Conservation (phyloP, 2,888 invertebrate species). For the Athalia rosae region DNA sequence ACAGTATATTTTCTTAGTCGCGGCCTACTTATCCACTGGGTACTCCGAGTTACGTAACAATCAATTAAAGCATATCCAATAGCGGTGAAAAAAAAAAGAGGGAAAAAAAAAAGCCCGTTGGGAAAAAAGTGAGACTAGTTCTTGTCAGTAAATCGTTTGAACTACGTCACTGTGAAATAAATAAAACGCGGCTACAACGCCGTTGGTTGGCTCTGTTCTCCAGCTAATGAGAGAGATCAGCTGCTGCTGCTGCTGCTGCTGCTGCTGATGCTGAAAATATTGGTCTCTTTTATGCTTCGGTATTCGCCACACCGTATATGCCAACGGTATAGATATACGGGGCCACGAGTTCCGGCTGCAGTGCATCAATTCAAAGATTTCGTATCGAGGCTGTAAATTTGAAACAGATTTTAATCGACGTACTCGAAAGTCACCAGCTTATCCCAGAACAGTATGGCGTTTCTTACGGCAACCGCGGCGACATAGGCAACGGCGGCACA, state of each 20-base stretch:
- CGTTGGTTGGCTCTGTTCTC: conserved; percentile 43
- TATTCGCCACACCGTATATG: conserved; percentile 16
- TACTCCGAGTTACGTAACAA: conserved; percentile 30
- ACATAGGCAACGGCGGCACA: too few species aligned
- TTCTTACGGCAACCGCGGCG: conserved; percentile 19
- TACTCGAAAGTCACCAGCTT: conserved; percentile 48
- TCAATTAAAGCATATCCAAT: conserved; percentile 35
- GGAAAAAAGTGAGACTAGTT: conserved; percentile 42
- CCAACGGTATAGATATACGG: conserved; percentile 4
- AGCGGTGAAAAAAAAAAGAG: background rate
- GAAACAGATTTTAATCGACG: conserved; percentile 58
- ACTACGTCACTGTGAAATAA: conserved; percentile 26
- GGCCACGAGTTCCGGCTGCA: conserved; percentile 41
- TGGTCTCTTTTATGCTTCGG: conserved; percentile 43
- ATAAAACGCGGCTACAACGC: conserved; percentile 17
- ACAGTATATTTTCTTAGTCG: conserved; percentile 8
- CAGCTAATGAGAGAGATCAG: conserved; percentile 53
- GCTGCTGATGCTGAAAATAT: conserved; percentile 31
- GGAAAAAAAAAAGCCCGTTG: background rate
- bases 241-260: conserved; percentile 29
- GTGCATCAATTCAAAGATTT: conserved; percentile 57
- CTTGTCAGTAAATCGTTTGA: conserved; percentile 49
- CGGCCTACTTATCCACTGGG: conserved; percentile 29
- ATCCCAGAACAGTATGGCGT: conserved; percentile 22
- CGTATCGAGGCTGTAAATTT: conserved; percentile 58